Base-by-base conservation (phyloP, 2,113 vertebrate genomes). In the Saimiri boliviensis region DNA sequence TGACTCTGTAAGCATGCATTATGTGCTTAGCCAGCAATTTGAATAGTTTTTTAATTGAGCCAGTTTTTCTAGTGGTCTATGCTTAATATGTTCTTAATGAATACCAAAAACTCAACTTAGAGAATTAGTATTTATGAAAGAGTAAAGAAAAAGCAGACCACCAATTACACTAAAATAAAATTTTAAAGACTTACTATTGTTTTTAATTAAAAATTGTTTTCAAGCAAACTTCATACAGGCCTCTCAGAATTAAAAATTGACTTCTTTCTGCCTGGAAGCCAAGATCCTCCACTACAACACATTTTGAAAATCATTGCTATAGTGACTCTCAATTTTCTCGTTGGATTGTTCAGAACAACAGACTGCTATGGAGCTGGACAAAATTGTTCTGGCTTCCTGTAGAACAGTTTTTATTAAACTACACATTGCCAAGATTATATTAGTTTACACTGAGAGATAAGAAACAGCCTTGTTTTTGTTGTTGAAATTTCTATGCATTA, bases 361-460 rank as follows among this genome's bases (percentile, higher is more conserved):
- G 40, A 77, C 25, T 40, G 8, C 32, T 77, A 8, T 40, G 84
- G 47, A 92, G 58, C 10, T 77, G 56, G 45, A 84, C 77, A 58
- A 76, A 93, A 68, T 58, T 89, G 19, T 56, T 89, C 45, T 89
- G 85, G 47, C 37, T 84, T 68, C 85, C 68, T 40, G 70, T 40
- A 5, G 47, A 92, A 89, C 54, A 93, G 54, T n/a, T 77, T 89
- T 93, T 83, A 93, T 70, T 93, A 56, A 76, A 49, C 68, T 84
- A 58, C 30, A 71, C 49, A 40, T 89, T 73, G 79, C 58, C 58
- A 89, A 89, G 47, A 74, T 83, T 84, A 77, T 77, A 84, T 3
- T 93, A 85, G 94, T 35, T 93, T 84, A 49, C 40, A 35, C 27
- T 8, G 56, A 92, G 37, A 88, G 42, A 74, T 49, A 82, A 86